Evolutionary conservation across 2,888 invertebrate species (phyloP), one percentile per base, ranked within the genome.

Genomic region (Psylliodes chrysocephalus): DNA sequence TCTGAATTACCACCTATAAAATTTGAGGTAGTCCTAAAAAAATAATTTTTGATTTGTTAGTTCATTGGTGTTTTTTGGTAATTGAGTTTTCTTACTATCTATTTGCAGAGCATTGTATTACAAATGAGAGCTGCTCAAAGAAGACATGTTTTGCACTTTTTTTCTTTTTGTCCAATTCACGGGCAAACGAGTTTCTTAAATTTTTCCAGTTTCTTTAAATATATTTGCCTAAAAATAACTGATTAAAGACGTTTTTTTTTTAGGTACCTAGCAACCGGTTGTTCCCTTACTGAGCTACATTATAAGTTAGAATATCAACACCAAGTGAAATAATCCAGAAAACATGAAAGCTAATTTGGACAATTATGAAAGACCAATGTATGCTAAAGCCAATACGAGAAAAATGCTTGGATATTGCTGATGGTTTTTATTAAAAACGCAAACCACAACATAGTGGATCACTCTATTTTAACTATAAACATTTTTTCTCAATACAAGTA

Each of bases 401-500:
- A 30, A 51, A 51, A 30, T 51, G 51, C 30, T 15, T 51, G 40
- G 53, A 53, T 18, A 53, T 53, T 18, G 33, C 17, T 19, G 28
- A 49, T 17, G 53, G 35, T 19, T 53, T 53, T 17, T 18, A 15
- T n/a, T n/a, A 35, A 53, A 35, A 35, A 53, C 17, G 35, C 19
- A 35, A 53, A 35, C 53, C 53, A 35, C 33, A 35, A 14, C 38
- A 38, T 19, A 35, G 35, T 33, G 53, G 40, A 35, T 35, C 40
- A 22, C 22, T 54, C n/a, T 35, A 54, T 35, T 35, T 17, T 12
- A 54, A 40, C 22, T 38, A 54, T 28, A 54, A 38, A 38, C 17
- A 38, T 18, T 38, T 25, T 38, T 35, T 54, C 22, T 38, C 68
- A 19, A 63, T 69, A 17, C 66, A 71, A 40, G 63, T 73, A 40